Base-by-base conservation (phyloP, 2,888 invertebrate genomes). In the Caradrina clavipalpis region DNA sequence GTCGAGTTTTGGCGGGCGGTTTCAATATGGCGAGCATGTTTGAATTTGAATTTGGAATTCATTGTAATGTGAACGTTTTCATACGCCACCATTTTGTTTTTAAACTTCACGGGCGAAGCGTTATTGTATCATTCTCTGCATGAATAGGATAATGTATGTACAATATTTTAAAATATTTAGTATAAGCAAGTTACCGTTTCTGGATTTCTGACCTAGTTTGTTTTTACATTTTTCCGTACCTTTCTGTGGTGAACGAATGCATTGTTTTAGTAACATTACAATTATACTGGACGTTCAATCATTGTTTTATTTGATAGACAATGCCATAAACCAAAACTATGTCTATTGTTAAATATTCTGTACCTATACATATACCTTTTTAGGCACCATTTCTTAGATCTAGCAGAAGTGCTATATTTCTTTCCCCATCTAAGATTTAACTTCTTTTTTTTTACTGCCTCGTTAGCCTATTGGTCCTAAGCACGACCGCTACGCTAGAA, bases 1-100 rank as follows among this genome's bases (percentile, higher is more conserved):
- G 26, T 21, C 4, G n/a, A 19, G 31, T 56, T 69, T 69, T 69
- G 42, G 62, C 54, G 49, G 42, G 55, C 6, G 22, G 51, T 47
- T 70, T 51, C 45, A 64, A 71, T 45, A 64, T 71, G 71, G 70
- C 45, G 31, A 19, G 31, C 19, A 19, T 61, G 26, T 69, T 50
- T 50, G 21, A 50, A 50, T 69, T 50, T 50, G 21, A 50, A 50
- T 50, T 21, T 19, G 11, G 19, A 42, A 51, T 56, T 70, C 10
- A 47, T 56, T 63, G 22, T 26, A 11, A 62, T 63, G 31, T 22
- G 22, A 19, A 45, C 8, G 31, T 50, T 45, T 56, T 51, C 3
- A 21, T 22, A 11, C 19, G 42, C 6, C 4, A 35, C 6, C 4
- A 45, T 35, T 56, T 50, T 35, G 19, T 51, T 35, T n/a, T 47